phyloP scores from a whole-genome alignment of 1,140 invertebrate genomes.

The Ceratoteleas bidentatus region DNA sequence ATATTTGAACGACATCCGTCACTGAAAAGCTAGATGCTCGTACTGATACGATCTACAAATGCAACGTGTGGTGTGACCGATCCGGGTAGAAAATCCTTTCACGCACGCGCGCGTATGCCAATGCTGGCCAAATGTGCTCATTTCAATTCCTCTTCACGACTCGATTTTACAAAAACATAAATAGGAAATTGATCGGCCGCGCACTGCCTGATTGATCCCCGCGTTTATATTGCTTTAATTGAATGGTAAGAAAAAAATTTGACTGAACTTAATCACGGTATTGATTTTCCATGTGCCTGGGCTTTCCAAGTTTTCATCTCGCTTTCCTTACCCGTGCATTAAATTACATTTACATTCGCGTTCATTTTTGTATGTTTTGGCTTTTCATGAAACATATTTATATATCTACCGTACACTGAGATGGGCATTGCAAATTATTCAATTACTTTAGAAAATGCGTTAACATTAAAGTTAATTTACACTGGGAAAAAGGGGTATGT shows the following conservation, averaged over 20 bases:
- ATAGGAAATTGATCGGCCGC: conserved; percentile 42
- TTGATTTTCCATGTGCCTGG: conserved; percentile 20
- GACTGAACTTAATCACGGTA: conserved; percentile 27
- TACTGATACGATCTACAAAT: conserved; percentile 65
- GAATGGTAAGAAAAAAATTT: conserved; percentile 36
- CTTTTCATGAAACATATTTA: too few species aligned
- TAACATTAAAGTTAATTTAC: too few species aligned
- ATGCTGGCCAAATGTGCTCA: conserved; percentile 38
- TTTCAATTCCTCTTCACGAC: conserved; percentile 48
- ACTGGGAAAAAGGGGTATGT: too few species aligned
- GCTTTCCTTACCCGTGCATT: background rate
- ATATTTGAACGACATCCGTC: conserved; percentile 50
- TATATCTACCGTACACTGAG: too few species aligned
- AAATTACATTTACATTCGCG: background rate
- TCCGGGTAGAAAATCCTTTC: conserved; percentile 56
- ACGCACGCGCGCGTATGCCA: conserved; percentile 44
- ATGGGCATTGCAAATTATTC: background rate
- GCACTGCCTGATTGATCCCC: conserved; percentile 14
- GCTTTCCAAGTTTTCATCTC: conserved; percentile 9
- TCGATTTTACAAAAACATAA: conserved; percentile 51
- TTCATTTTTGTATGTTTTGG: background rate
- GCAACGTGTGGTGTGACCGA: conserved; percentile 55
- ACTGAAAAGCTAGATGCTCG: conserved; percentile 48
- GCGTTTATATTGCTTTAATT: conserved; percentile 43
- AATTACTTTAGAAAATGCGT: background rate